Conservation (phyloP, 2,113 vertebrate genomes). For the Tinamus guttatus region DNA sequence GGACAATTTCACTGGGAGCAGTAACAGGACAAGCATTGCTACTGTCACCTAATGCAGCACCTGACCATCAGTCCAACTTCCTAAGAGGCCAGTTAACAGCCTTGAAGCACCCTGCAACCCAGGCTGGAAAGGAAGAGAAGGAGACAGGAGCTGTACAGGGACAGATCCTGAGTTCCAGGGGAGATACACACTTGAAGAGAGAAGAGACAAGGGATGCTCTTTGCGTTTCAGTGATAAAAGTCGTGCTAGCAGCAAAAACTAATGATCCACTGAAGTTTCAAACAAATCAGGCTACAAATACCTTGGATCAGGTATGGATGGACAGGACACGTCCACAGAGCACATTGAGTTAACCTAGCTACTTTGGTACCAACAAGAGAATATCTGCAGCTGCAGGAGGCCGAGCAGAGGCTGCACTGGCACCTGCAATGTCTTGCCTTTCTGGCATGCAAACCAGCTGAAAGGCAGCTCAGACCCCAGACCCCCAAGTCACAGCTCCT, state of each 20-base stretch:
- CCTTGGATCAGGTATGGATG: too few relatives aligned
- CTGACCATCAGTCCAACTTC: background rate
- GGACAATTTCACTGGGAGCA: background rate
- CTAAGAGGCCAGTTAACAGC: too few relatives aligned
- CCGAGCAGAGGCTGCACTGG: background rate
- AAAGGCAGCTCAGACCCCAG: background rate
- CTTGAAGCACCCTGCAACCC: too few relatives aligned
- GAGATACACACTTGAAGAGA: background rate
- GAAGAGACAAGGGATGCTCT: background rate
- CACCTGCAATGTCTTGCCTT: background rate
- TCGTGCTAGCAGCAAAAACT: background rate
- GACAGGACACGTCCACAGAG: too few relatives aligned
- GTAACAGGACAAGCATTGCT: background rate
- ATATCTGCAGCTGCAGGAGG: background rate
- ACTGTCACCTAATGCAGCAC: background rate
- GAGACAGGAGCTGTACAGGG: background rate
- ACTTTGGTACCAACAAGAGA: background rate
- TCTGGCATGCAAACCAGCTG: background rate
- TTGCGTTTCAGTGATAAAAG: background rate
- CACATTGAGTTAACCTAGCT: background rate
- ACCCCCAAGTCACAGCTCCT: accelerated
- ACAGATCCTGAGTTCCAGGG: background rate
- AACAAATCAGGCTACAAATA: background rate
- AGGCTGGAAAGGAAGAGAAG: background rate
- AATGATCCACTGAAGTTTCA: background rate